phyloP scores from a whole-genome alignment of 1,140 invertebrate genomes.

The Melitaea cinxia region DNA sequence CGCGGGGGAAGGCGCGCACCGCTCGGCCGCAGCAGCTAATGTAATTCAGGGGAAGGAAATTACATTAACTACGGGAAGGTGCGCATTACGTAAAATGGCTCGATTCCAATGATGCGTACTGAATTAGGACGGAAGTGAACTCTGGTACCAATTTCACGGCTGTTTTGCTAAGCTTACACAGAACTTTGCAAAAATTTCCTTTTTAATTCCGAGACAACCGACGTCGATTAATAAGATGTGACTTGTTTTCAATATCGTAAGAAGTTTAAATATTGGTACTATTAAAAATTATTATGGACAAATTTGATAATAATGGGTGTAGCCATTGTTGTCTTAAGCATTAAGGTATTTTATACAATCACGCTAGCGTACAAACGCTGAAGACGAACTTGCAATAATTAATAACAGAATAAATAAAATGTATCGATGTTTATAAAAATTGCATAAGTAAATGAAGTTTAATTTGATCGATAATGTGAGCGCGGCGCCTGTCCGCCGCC shows the following conservation, averaged over 20 bases:
- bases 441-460: slow-evolving; percentile 38
- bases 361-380: slow-evolving; percentile 64
- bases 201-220: slow-evolving; percentile 55
- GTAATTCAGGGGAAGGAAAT: slow-evolving; percentile 75
- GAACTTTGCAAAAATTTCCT: slow-evolving; percentile 74
- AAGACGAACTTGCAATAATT: slow-evolving; percentile 56
- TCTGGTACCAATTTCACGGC: slow-evolving; percentile 80
- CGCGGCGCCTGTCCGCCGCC: slow-evolving; percentile 53
- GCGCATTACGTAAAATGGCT: slow-evolving; percentile 81
- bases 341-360: slow-evolving; percentile 67
- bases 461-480: slow-evolving; percentile 52
- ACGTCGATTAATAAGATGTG: slow-evolving; percentile 59
- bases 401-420: slow-evolving; percentile 38
- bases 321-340: slow-evolving; percentile 75
- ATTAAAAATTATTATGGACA: slow-evolving; percentile 77
- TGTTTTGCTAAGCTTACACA: slow-evolving; percentile 78
- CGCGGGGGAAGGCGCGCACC: slow-evolving; percentile 45
- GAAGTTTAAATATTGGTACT: slow-evolving; percentile 78
- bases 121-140: slow-evolving; percentile 81
- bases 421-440: slow-evolving; percentile 42
- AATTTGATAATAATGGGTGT: slow-evolving; percentile 79
- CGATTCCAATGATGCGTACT: slow-evolving; percentile 80
- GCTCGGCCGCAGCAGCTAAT: slow-evolving; percentile 57
- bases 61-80: slow-evolving; percentile 73
- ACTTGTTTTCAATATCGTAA: slow-evolving; percentile 68